Percentiles rank a stretch among this genome's conserved stretches.
These are phyloP conservation scores for Platycnemis pennipes DNA, from an alignment of 2,888 invertebrate genomes.

Conservation along the genomic window DNA sequence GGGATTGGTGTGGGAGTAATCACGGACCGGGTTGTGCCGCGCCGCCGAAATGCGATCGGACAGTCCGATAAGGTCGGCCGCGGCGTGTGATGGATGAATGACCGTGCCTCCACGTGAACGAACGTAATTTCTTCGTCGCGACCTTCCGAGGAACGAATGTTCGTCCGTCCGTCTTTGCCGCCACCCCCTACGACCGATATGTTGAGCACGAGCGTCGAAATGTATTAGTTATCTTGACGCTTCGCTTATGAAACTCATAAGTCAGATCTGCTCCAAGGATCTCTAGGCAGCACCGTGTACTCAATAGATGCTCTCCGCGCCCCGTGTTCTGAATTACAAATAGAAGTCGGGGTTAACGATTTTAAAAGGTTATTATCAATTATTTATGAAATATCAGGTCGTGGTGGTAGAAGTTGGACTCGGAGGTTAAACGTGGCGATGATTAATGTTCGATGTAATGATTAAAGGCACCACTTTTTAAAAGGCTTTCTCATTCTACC, in stretches of 20 bases:
- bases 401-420: neutral
- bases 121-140: neutral
- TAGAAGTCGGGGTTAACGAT: neutral
- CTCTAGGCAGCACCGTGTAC: neutral
- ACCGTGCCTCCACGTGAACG: neutral
- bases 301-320: neutral
- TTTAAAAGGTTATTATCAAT: neutral
- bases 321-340: neutral
- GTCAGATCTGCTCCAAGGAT: neutral
- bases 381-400: neutral
- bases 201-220: neutral
- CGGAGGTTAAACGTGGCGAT: neutral
- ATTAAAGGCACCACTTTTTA: neutral
- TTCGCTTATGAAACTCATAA: neutral
- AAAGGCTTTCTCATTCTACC: neutral
- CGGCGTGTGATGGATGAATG: constrained; percentile 25
- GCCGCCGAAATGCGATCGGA: constrained; percentile 10
- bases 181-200: neutral
- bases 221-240: neutral
- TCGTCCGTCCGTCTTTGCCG: neutral
- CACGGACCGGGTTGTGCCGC: neutral
- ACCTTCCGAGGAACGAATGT: constrained; percentile 22
- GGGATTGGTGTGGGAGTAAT: neutral
- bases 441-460: no score
- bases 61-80: neutral